These are phyloP conservation scores for Alcis repandata DNA, from an alignment of 2,888 invertebrate genomes.

Conservation along the genomic window DNA sequence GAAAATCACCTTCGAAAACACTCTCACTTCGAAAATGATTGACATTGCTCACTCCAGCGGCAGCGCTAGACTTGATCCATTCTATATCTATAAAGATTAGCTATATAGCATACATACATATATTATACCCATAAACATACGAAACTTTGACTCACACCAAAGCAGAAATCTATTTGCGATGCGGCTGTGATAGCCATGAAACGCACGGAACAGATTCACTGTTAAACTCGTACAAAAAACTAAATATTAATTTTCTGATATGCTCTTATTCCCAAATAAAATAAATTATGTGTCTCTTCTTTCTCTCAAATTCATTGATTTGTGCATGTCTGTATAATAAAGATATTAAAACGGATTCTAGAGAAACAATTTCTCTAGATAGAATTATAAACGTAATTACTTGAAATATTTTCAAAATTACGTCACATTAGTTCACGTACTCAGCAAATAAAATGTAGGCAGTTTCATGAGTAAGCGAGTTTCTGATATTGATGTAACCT, in stretches of 20 bases:
- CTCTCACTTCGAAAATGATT: conserved; percentile 58
- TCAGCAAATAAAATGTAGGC: conserved; percentile 6
- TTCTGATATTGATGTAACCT: conserved; percentile 79
- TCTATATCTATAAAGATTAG: background rate
- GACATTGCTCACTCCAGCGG: conserved; percentile 61
- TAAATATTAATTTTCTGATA: too few species aligned
- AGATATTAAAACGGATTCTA: too few species aligned
- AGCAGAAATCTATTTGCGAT: background rate
- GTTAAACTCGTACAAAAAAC: too few species aligned
- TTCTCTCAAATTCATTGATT: too few species aligned
- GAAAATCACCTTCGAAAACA: conserved; percentile 44
- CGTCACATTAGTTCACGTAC: conserved; percentile 2
- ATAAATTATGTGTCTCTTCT: too few species aligned
- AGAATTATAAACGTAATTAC: too few species aligned
- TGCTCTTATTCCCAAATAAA: too few species aligned
- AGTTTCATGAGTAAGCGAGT: conserved; percentile 75
- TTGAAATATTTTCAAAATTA: too few species aligned
- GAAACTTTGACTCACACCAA: conserved; percentile 3
- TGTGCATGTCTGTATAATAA: too few species aligned
- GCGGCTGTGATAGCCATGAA: conserved; percentile 14
- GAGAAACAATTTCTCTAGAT: too few species aligned
- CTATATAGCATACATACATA: background rate
- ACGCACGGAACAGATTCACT: too few species aligned
- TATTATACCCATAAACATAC: background rate
- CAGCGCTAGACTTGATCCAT: conserved; percentile 30